Conservation (phyloP, 2,888 invertebrate genomes). For the Tachina lurida region DNA sequence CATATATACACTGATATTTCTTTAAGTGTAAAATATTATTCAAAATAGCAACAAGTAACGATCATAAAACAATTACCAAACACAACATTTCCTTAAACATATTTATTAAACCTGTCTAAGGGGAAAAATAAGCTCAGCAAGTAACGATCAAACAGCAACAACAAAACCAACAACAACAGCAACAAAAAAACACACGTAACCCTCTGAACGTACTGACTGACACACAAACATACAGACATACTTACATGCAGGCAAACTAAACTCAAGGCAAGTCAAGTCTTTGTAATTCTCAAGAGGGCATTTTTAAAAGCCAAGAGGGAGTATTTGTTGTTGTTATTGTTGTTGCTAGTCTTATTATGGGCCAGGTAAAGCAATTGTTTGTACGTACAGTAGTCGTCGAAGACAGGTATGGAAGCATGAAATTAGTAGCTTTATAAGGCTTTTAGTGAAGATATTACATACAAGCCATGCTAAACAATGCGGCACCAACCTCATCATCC, state of each 20-base stretch:
- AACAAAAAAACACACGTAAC: conserved; percentile 26
- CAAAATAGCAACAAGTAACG: conserved; percentile 62
- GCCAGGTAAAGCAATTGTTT: conserved; percentile 9
- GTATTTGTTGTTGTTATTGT: conserved; percentile 30
- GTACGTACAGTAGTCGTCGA: conserved; percentile 16
- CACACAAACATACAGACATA: not conserved
- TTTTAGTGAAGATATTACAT: conserved; percentile 74
- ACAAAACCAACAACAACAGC: conserved; percentile 13
- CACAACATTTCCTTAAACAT: conserved; percentile 81
- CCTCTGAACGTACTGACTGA: not conserved
- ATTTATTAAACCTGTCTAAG: conserved; percentile 81
- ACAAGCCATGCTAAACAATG: conserved; percentile 71
- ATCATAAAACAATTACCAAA: conserved; percentile 80
- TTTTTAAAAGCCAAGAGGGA: conserved; percentile 56
- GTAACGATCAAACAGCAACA: conserved; percentile 40
- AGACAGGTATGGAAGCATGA: conserved; percentile 69
- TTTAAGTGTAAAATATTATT: conserved; percentile 54
- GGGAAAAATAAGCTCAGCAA: conserved; percentile 74
- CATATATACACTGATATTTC: conserved; percentile 17
- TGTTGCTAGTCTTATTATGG: conserved; percentile 42
- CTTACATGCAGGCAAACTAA: no score
- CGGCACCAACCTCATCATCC: conserved; percentile 12
- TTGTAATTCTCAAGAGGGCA: conserved; percentile 49
- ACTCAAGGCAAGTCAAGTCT: not conserved
- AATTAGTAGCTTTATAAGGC: conserved; percentile 69